Percentiles rank a stretch among this genome's conserved stretches.
These are phyloP conservation scores for Chlorops oryzae DNA, from an alignment of 1,140 invertebrate genomes.

Conservation along the genomic window DNA sequence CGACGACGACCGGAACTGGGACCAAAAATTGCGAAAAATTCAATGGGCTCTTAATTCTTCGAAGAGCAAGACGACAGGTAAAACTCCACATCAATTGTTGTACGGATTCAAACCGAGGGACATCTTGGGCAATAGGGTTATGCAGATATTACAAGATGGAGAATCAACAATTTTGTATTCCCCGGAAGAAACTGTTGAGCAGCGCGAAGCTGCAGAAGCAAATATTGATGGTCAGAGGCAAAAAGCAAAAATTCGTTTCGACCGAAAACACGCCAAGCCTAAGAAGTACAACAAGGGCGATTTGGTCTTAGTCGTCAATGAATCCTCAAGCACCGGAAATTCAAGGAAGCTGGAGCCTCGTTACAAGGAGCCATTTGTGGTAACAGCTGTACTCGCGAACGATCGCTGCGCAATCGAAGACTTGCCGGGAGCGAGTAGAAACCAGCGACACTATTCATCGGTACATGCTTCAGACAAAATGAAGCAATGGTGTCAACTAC, in stretches of 20 bases:
- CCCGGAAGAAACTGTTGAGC: not conserved
- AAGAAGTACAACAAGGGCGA: not conserved
- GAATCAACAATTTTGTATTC: too few relatives aligned
- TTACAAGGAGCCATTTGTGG: slow-evolving; percentile 1
- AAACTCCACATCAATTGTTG: not conserved
- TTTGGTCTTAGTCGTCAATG: not conserved
- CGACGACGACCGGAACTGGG: not conserved
- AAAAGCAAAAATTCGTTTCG: not conserved
- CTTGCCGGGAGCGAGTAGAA: not conserved
- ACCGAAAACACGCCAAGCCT: not conserved
- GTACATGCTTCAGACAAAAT: not conserved
- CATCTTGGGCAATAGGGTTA: not conserved
- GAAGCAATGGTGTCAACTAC: too few relatives aligned
- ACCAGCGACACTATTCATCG: not conserved
- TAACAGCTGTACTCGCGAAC: not conserved
- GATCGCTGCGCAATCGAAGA: slow-evolving; percentile 1
- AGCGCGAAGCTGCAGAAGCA: not conserved
- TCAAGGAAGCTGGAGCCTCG: not conserved
- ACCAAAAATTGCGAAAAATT: not conserved
- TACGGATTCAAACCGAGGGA: not conserved
- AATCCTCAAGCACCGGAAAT: too few relatives aligned
- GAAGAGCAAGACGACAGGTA: not conserved
- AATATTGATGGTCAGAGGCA: not conserved
- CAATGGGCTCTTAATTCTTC: not conserved
- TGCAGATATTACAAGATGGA: not conserved